A percentile compares a stretch with the other conserved stretches of the same genome.
Evolutionary conservation across 2,797 vertebrate genomes (phyloP).

Genomic region (Myotis daubentonii): DNA sequence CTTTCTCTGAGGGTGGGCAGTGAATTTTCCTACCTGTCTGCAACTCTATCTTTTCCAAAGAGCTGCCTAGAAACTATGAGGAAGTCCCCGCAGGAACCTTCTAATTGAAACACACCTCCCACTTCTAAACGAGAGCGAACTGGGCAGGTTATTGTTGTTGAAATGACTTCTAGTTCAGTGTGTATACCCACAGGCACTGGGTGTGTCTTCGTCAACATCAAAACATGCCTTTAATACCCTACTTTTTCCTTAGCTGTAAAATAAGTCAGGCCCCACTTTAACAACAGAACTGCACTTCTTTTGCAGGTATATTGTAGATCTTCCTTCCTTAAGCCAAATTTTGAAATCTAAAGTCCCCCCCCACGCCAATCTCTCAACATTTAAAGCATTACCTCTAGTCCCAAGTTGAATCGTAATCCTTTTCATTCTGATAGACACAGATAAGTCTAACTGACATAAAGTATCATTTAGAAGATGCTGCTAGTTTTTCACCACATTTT

Average conservation of each 20-base stretch:
- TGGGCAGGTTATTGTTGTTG: neutral
- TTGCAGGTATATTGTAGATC: neutral
- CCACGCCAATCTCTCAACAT: neutral
- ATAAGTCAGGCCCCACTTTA: neutral
- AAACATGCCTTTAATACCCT: neutral
- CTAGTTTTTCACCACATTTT: neutral
- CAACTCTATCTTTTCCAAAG: neutral
- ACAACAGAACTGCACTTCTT: neutral
- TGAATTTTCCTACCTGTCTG: neutral
- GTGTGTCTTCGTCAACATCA: neutral
- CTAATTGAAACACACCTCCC: constrained; percentile 20
- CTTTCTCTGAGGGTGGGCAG: neutral
- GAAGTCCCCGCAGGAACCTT: neutral
- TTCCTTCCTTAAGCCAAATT: neutral
- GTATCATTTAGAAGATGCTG: neutral
- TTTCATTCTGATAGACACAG: neutral
- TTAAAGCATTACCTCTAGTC: neutral
- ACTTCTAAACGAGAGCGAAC: neutral
- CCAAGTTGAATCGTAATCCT: neutral
- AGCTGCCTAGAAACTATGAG: constrained; percentile 55
- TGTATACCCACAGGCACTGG: neutral
- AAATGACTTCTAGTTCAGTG: neutral
- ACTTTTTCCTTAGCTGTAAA: neutral
- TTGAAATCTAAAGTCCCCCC: neutral
- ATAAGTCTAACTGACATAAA: neutral